A percentile compares a stretch with the other conserved stretches of the same genome.
phyloP scores from a whole-genome alignment of 2,888 invertebrate species.

The Stenolophus ochropezus region DNA sequence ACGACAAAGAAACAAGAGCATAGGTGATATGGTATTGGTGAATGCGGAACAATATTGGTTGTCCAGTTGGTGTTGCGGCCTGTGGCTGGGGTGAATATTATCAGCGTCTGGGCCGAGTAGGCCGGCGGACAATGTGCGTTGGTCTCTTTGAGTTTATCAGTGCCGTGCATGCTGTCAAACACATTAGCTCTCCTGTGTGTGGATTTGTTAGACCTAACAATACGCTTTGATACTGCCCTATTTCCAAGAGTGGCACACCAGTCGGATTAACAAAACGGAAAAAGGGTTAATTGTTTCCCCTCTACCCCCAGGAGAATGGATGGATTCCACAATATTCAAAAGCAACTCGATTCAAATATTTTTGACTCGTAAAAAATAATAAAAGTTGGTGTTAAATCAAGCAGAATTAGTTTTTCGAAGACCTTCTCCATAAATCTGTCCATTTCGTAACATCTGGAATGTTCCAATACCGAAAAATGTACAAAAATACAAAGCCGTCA shows the following conservation, averaged over 20 bases:
- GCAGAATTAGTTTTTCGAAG: too few species aligned
- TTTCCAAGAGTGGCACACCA: slow-evolving; percentile 5
- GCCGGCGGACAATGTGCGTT: slow-evolving; percentile 2
- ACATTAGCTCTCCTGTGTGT: slow-evolving; percentile 16
- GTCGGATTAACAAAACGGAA: slow-evolving; percentile 28
- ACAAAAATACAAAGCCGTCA: too few species aligned
- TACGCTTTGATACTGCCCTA: slow-evolving; percentile 16
- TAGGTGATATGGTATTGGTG: neutral
- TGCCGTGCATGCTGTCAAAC: slow-evolving; percentile 51
- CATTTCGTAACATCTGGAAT: too few species aligned
- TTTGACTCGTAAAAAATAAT: too few species aligned
- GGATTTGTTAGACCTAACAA: slow-evolving; percentile 38
- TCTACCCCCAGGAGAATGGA: slow-evolving; percentile 1
- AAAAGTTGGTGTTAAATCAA: too few species aligned
- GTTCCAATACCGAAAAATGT: too few species aligned
- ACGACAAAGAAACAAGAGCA: neutral
- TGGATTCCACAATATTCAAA: too few species aligned
- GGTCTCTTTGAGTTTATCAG: slow-evolving; percentile 52
- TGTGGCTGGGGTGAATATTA: neutral
- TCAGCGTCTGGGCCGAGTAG: neutral
- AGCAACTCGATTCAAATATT: too few species aligned
- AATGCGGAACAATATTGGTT: neutral
- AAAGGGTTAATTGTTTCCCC: slow-evolving; percentile 33
- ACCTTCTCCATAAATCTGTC: too few species aligned
- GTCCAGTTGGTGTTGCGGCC: neutral